Conservation (phyloP, 2,888 invertebrate species). For the Scaptomyza flava region DNA sequence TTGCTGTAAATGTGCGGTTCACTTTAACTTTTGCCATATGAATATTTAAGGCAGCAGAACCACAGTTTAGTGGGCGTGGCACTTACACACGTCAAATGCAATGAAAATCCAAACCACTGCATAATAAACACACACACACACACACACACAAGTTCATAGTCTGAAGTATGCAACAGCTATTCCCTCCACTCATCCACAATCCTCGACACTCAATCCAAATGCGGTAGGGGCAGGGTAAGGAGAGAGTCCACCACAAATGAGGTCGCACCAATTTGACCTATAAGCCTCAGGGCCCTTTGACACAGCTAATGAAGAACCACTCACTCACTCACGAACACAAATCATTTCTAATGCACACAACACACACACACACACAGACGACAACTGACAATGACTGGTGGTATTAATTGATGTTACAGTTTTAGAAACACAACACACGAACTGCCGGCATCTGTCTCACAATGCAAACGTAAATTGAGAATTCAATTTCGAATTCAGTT, state of each 20-base stretch:
- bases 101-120: constrained; percentile 68
- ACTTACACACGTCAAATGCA: constrained; percentile 56
- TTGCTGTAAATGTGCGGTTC: constrained; percentile 26
- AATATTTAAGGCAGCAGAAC: constrained; percentile 52
- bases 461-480: constrained; percentile 23
- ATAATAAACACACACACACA: constrained; percentile 27
- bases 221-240: constrained; percentile 1
- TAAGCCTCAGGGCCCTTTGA: constrained; percentile 51
- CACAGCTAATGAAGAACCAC: constrained; percentile 67
- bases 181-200: not conserved
- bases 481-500: constrained; percentile 48
- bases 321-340: constrained; percentile 64
- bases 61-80: constrained; percentile 26
- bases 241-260: constrained; percentile 50
- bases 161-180: constrained; percentile 46
- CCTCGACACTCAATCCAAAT: constrained; percentile 60
- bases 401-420: constrained; percentile 74
- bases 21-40: constrained; percentile 60
- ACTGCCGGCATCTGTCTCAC: not conserved
- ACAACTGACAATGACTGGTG: constrained; percentile 77
- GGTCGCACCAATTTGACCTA: constrained; percentile 74
- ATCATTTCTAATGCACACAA: constrained; percentile 73
- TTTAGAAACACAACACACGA: constrained; percentile 28
- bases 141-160: constrained; percentile 44
- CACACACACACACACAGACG: constrained; percentile 56